Evolutionary conservation across 2,797 vertebrate genomes (phyloP).

Genomic region (Enteromius viviparus): DNA sequence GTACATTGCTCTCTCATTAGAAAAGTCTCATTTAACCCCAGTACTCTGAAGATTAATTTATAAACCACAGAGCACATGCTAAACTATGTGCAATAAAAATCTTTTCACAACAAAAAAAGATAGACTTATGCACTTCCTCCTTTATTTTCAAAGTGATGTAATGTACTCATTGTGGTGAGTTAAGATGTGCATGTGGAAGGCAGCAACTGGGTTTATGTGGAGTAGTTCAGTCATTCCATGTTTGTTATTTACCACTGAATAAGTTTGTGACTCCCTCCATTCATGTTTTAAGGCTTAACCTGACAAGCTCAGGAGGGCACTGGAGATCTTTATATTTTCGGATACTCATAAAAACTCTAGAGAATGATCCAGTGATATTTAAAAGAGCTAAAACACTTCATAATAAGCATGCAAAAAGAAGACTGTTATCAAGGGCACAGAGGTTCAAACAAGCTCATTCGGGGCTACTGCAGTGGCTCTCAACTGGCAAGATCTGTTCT

Average conservation of each 20-base stretch:
- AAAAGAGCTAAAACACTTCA: constrained; percentile 60
- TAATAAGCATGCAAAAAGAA: constrained; percentile 56
- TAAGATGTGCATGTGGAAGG: constrained; percentile 28
- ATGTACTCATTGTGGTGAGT: constrained; percentile 14
- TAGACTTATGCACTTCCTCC: constrained; percentile 20
- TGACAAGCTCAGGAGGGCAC: constrained; percentile 20
- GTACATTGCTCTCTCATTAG: constrained; percentile 52
- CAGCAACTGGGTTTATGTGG: constrained; percentile 24
- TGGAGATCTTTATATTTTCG: constrained; percentile 40
- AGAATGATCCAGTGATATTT: constrained; percentile 53
- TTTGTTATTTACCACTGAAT: constrained; percentile 28
- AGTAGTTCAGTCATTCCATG: constrained; percentile 7
- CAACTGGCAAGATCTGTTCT: background rate
- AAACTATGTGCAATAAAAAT: constrained; percentile 36
- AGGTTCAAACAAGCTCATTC: background rate
- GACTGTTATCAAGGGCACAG: constrained; percentile 10
- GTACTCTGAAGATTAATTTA: constrained; percentile 41
- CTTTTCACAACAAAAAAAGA: constrained; percentile 47
- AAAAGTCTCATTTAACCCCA: constrained; percentile 29
- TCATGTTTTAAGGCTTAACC: constrained; percentile 10
- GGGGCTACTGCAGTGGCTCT: background rate
- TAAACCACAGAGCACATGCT: constrained; percentile 41
- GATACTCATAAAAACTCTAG: constrained; percentile 46
- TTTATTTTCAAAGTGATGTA: background rate
- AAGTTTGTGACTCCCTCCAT: constrained; percentile 8